Conservation (phyloP, 2,888 invertebrate genomes). For the Apodemia duryi region DNA sequence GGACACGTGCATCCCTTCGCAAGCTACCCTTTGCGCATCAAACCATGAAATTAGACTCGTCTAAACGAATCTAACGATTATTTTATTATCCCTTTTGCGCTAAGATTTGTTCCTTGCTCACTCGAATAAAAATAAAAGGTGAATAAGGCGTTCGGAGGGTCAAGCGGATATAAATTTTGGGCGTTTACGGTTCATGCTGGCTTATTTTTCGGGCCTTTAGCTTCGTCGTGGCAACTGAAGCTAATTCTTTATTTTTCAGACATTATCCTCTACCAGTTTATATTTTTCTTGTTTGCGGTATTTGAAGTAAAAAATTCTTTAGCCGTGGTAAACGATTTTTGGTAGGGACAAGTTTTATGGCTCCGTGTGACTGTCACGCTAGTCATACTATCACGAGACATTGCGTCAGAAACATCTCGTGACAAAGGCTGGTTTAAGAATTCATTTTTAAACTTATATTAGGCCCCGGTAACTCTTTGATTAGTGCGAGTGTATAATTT, state of each 20-base stretch:
- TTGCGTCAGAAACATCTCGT: no score
- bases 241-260: slow-evolving; percentile 10
- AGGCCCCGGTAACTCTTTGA: no score
- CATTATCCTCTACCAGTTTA: background rate
- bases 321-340: no score
- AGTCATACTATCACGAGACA: no score
- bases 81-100: slow-evolving; percentile 79
- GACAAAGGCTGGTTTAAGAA: no score
- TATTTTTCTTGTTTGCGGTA: background rate
- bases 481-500: no score
- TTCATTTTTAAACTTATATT: no score
- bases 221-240: slow-evolving; percentile 10
- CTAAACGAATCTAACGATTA: slow-evolving; percentile 80
- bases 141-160: slow-evolving; percentile 72
- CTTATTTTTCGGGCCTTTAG: slow-evolving; percentile 57
- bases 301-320: no score
- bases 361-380: no score
- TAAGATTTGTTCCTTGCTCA: slow-evolving; percentile 80
- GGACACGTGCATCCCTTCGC: slow-evolving; percentile 8
- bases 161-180: slow-evolving; percentile 69
- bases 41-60: slow-evolving; percentile 78
- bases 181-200: slow-evolving; percentile 66
- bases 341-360: no score
- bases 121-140: slow-evolving; percentile 79
- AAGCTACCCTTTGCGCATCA: slow-evolving; percentile 66